Base-by-base conservation (phyloP, 2,888 invertebrate genomes). In the Cosmopolites sordidus region DNA sequence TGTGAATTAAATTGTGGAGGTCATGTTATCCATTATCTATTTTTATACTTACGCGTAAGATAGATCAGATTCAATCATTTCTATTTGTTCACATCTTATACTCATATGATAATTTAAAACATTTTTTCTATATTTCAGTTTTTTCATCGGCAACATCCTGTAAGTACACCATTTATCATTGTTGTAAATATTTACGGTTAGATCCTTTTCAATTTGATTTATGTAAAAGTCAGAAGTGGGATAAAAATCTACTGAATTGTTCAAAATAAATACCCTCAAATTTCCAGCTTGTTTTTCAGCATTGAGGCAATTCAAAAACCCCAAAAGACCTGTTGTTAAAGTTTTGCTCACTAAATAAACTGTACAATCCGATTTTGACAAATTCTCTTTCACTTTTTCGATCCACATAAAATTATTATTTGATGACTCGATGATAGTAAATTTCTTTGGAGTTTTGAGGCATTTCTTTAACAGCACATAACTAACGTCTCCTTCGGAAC, bases 41-140 rank as follows among this genome's bases (percentile, higher is more conserved):
- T 8, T 8, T 37, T n/a, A 37, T 14, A 37, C 14, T 46, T 49
- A 49, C 49, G n/a, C 14, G 11, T 43, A 43, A 27, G 14, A 16
- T 16, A 22, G 8, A 8, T 43, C 39, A 16, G 22, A 22, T 33
- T 49, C 38, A 1, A 39, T 16, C 43, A 29, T 22, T 5, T 49
- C 14, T 6, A 43, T 16, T 16, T 38, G 11, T 15, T 49, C 29
- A 39, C 16, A 17, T 16, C 14, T 5, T 2, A 15, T 12, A 1
- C 15, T 22, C 27, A 43, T 11, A 18, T 12, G 86, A 81, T 1
- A 85, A 83, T 17, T 81, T 62, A 18, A 39, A 14, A 40, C 27
- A 49, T 18, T 29, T 27, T 30, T 17, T 18, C 30, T 9, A 30
- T 12, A 33, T 2, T 11, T 33, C 12, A n/a, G 12, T 33, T 33